Base-by-base conservation (phyloP, 2,888 invertebrate species). In the Synanthedon andrenaeformis region DNA sequence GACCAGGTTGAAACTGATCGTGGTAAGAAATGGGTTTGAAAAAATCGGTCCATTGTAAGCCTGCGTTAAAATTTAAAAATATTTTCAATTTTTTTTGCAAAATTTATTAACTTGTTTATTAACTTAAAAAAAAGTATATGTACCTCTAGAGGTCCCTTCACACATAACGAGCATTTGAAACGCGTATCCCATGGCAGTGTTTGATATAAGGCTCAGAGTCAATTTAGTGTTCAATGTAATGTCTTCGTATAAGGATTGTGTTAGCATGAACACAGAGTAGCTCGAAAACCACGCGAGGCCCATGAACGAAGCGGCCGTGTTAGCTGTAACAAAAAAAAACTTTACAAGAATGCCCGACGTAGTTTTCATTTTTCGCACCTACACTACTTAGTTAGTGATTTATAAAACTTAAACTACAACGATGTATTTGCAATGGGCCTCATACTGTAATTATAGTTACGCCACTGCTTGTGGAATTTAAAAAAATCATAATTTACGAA, bases 111-210 rank as follows among this genome's bases (percentile, higher is more conserved):
- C 10, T 8, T 45, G 13, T 45, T 13, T 45, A 45, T 45, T n/a
- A 13, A 4, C 10, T 1, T 49, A 19, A 49, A 19, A 49, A 19
- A 49, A 49, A 10, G 17, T 19, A 10, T 6, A 12, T 45, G 1
- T 75, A 90, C 92, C 92, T 83, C 86, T 89, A 62, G 93, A 92
- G 35, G 91, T 90, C 42, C 93, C 91, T 82, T 95, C 94, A 67
- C 91, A 92, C 82, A 92, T 91, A 42, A 94, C 82, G 52, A 96
- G 90, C 63, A 95, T 86, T 72, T 93, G 92, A 58, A 94, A 91
- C 1, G 93, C 95, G 66, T 92, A 93, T 1, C 93, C 92, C 92
- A 96, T 92, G 2, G 93, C 96, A 0, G 94, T 91, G 69, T 96
- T 96, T 1, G 92, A 92, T 58, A 93, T 83, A 8, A 96, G 70